Conservation (phyloP, 1,140 invertebrate genomes). For the Aphaenogaster rudis region DNA sequence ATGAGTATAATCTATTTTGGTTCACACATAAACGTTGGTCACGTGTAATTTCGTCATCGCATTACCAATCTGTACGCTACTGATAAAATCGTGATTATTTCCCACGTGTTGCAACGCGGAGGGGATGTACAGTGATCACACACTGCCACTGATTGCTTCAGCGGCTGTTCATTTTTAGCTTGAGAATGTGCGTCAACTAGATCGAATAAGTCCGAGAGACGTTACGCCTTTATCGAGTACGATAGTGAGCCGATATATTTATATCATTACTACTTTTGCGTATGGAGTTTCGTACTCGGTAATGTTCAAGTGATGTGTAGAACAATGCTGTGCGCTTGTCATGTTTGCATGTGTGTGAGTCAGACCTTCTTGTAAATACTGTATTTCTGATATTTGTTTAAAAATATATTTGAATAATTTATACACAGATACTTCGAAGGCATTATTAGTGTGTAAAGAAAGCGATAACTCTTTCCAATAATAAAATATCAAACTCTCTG, state of each 20-base stretch:
- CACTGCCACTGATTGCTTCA: conserved; percentile 58
- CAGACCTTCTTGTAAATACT: conserved; percentile 84
- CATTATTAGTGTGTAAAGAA: conserved; percentile 33
- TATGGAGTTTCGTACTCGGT: conserved; percentile 48
- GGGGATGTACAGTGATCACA: conserved; percentile 49
- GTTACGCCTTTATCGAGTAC: conserved; percentile 59
- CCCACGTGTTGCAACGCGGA: conserved; percentile 24
- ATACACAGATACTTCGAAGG: conserved; percentile 79
- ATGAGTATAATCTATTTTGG: conserved; percentile 41
- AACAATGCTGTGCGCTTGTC: conserved; percentile 74
- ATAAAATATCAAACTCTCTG: conserved; percentile 6
- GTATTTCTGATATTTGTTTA: conserved; percentile 84
- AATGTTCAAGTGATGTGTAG: conserved; percentile 56
- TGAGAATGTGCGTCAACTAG: conserved; percentile 55
- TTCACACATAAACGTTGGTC: conserved; percentile 11
- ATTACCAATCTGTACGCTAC: conserved; percentile 11
- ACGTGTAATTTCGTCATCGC: conserved; percentile 36
- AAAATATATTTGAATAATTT: conserved; percentile 87
- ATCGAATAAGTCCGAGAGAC: conserved; percentile 17
- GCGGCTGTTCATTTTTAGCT: conserved; percentile 67
- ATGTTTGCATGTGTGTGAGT: conserved; percentile 80
- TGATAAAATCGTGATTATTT: conserved; percentile 60
- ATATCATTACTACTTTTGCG: conserved; percentile 36
- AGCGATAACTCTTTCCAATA: neutral
- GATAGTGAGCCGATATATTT: conserved; percentile 44